Evolutionary conservation across 2,888 invertebrate genomes (phyloP), one percentile per base, ranked within the genome.

Genomic region (Agrotis clavis): DNA sequence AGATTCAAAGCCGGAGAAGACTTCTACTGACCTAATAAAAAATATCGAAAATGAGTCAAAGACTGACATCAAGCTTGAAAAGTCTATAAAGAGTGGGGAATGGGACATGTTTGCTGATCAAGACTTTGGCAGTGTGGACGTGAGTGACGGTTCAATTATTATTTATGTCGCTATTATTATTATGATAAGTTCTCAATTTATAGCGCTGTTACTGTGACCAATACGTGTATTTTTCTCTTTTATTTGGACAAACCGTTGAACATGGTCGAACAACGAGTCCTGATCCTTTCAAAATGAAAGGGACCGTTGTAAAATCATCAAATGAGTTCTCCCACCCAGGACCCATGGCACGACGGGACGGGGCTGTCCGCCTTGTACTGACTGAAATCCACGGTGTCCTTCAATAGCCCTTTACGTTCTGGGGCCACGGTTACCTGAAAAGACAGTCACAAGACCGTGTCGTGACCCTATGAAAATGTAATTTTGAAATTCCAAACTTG

Each of bases 71-170:
- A 91, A 91, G 71, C 66, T 89, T 68, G 92, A 94, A 78, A 94
- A 95, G 77, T 91, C 94, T 0, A 91, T 92, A 25, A 86, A 84
- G 41, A 76, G 63, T n/a, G 74, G 97, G 18, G 98, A 98, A 86
- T 98, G 98, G 98, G 98, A 98, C 89, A 98, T 98, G 98, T 98
- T 99, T 95, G 99, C 99, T 53, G 99, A 99, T 89, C 98, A 98
- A 83, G 98, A 98, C 92, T 98, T 98, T 59, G 79, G 81, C 30
- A 91, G 88, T 86, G 86, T 94, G 47, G 93, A 92, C 81, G 95
- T 95, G 79, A 94, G 94, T 94, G 61, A 79, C 21, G 13, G n/a
- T 45, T 41, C 1, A 9, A 13, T 56, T 47, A 6, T 41, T 56
- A 16, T n/a, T 35, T 14, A 45, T 30, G 30, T 19, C 13, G 14